phyloP scores from a whole-genome alignment of 2,797 vertebrate species.

The Lycodopsis pacificus region DNA sequence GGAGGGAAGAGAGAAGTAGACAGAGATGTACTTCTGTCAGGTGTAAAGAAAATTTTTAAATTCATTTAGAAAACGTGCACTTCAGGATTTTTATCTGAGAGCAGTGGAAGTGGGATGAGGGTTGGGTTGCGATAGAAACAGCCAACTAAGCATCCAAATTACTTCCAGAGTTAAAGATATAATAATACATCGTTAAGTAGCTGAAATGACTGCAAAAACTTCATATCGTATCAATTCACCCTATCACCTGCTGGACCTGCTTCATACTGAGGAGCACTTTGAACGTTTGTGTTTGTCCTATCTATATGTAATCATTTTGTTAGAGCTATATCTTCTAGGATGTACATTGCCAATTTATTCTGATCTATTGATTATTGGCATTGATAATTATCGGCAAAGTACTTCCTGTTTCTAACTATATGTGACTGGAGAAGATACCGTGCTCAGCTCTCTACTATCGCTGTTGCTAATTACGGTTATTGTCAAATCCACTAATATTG shows the following conservation, averaged over 20 bases:
- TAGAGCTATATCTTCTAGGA: background rate
- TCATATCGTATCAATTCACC: background rate
- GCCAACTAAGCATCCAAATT: background rate
- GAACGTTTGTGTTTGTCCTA: background rate
- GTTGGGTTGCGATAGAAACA: slow-evolving; percentile 40
- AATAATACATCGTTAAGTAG: background rate
- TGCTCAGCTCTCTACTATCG: background rate
- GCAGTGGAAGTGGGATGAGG: background rate
- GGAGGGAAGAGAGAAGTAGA: background rate
- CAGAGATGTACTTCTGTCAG: slow-evolving; percentile 6
- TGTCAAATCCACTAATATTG: background rate
- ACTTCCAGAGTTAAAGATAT: background rate
- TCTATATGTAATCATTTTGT: background rate
- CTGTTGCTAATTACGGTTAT: background rate
- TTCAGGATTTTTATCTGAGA: slow-evolving; percentile 15
- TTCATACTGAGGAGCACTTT: background rate
- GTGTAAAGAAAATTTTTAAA: slow-evolving; percentile 3
- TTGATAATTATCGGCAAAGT: background rate
- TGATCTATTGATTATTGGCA: background rate
- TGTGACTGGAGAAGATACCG: background rate
- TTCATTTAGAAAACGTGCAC: background rate
- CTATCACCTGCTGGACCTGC: background rate
- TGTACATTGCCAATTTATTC: background rate
- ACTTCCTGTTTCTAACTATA: background rate
- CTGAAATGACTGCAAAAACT: background rate